Evolutionary conservation across 2,113 vertebrate genomes (phyloP).

Genomic region (Hemichromis elongatus): DNA sequence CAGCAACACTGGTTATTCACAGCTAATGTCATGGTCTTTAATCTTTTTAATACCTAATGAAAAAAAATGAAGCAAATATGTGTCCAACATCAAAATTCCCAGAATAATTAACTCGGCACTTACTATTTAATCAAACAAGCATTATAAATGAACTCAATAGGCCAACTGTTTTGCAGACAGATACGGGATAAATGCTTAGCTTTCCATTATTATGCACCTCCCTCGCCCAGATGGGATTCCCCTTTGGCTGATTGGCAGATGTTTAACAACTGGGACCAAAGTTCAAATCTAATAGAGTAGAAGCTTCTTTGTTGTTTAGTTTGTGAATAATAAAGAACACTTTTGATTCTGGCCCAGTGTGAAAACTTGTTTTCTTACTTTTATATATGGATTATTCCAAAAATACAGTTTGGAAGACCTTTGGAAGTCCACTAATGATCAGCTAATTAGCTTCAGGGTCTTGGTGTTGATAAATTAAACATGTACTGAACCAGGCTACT

Average conservation of each 20-base stretch:
- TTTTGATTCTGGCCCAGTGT: neutral
- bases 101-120: slow-evolving; percentile 36
- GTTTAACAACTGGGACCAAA: slow-evolving; percentile 18
- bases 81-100: slow-evolving; percentile 23
- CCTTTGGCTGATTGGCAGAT: slow-evolving; percentile 36
- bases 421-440: neutral
- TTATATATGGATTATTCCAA: neutral
- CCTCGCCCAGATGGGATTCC: neutral
- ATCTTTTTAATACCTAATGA: slow-evolving; percentile 43
- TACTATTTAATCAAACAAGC: slow-evolving; percentile 40
- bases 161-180: slow-evolving; percentile 18
- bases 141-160: slow-evolving; percentile 28
- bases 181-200: neutral
- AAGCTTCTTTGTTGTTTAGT: neutral
- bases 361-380: neutral
- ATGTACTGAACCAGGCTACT: neutral
- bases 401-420: neutral
- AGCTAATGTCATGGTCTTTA: slow-evolving; percentile 50
- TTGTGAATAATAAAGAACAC: neutral
- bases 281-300: slow-evolving; percentile 23
- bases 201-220: slow-evolving; percentile 2
- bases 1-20: slow-evolving; percentile 31
- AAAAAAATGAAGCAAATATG: slow-evolving; percentile 32
- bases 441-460: neutral
- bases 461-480: neutral